Evolutionary conservation across 2,888 invertebrate genomes (phyloP), one percentile per base, ranked within the genome.

Genomic region (Antheraea yamamai): DNA sequence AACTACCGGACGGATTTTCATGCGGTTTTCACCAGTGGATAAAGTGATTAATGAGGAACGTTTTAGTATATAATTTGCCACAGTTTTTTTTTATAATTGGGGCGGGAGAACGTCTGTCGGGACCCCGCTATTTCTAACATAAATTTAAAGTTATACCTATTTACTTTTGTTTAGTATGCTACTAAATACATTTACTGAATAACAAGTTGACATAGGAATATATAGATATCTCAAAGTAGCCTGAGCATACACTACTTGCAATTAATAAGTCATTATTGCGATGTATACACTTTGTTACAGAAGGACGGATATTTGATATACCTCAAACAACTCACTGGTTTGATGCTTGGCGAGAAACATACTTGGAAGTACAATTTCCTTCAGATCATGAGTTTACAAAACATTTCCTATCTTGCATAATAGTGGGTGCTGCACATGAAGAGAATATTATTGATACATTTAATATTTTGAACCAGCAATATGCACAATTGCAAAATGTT

Each of bases 381-480:
- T 97, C 97, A 7, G 99, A 99, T 87, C 99, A 99, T 95, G 99
- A 99, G 92, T 99, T 98, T 87, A 97, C 98, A 0, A 97, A 98
- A 85, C 98, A 98, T 90, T 97, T 97, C 86, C 88, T 98, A 74
- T 97, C 97, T 20, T 98, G 98, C 88, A 96, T 98, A 84, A 95
- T 98, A 83, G 97, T 97, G 20, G 95, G 96, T 30, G 96, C 97
- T 35, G 96, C 97, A 55, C 92, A 95, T 55, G 97, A 97, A 89
- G 96, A 96, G 1, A 96, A 96, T 94, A 97, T 98, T 10, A 91
- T 98, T 77, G 98, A 98, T 80, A 97, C 97, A 79, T 97, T 99
- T 82, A 97, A 97, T 85, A 96, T 96, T 80, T 95, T 99, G 86
- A 96, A 97, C 76, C 97, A 98, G 85, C 97, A 97, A 81, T 96